Conservation (phyloP, 2,888 invertebrate species). For the Heliconius ethilla region DNA sequence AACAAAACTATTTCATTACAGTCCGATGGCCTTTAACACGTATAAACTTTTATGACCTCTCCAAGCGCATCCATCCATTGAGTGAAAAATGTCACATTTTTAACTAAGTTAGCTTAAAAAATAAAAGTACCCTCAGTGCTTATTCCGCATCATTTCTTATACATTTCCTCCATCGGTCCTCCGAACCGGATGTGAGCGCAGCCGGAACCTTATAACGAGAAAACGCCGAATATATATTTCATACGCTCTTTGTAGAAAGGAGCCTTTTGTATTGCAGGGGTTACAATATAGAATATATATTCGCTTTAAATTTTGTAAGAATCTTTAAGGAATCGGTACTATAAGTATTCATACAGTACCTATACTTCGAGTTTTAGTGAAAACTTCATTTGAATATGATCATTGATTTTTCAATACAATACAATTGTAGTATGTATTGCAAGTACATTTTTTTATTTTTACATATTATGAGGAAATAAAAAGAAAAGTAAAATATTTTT, state of each 20-base stretch:
- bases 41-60: conserved; percentile 9
- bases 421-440: not conserved
- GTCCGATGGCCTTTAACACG: conserved; percentile 5
- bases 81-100: conserved; percentile 14
- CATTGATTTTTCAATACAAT: not conserved
- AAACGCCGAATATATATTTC: conserved; percentile 49
- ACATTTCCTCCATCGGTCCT: conserved; percentile 70
- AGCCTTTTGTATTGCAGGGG: conserved; percentile 29
- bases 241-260: conserved; percentile 28
- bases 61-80: not conserved
- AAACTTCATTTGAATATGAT: not conserved
- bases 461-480: not conserved
- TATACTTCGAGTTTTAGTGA: too few relatives aligned
- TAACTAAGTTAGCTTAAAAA: conserved; percentile 42
- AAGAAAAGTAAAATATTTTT: not conserved
- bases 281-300: conserved; percentile 23
- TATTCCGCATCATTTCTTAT: conserved; percentile 62
- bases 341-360: too few relatives aligned
- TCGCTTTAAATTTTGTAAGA: conserved; percentile 14
- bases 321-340: not conserved
- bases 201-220: conserved; percentile 74
- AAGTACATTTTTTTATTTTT: not conserved
- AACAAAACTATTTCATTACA: conserved; percentile 36
- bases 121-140: conserved; percentile 45
- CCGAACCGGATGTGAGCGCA: conserved; percentile 64